Percentiles rank a stretch among this genome's conserved stretches.
Evolutionary conservation across 2,888 invertebrate genomes (phyloP).

Genomic region (Caenorhabditis sulstoni): DNA sequence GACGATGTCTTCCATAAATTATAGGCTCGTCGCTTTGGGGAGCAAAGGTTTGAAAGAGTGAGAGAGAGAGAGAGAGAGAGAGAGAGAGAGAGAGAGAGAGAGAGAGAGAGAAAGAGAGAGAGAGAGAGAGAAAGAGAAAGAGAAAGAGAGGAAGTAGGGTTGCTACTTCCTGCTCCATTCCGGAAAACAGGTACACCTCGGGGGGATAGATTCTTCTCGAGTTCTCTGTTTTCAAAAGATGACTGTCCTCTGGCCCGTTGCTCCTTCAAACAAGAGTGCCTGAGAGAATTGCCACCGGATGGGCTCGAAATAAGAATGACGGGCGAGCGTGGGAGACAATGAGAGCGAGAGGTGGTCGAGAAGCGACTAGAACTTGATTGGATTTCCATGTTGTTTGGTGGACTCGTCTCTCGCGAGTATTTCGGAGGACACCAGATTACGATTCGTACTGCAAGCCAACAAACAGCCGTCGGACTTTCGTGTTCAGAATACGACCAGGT

Average conservation of each 20-base stretch:
- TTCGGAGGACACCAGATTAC: background rate
- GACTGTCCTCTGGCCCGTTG: background rate
- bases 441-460: too few relatives aligned
- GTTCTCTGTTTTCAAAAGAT: background rate
- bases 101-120: background rate
- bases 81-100: background rate
- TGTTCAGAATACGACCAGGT: too few relatives aligned
- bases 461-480: too few relatives aligned
- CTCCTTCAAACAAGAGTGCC: background rate
- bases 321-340: conserved; percentile 14
- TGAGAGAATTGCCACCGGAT: background rate
- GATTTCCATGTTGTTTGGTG: conserved; percentile 16
- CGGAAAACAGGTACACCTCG: conserved; percentile 4
- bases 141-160: background rate
- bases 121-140: conserved; percentile 9
- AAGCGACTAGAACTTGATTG: conserved; percentile 14
- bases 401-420: background rate
- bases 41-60: background rate
- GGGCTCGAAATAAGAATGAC: background rate
- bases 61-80: conserved; percentile 7
- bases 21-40: background rate
- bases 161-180: background rate
- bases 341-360: too few relatives aligned
- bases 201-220: too few relatives aligned
- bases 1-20: conserved; percentile 6